Conservation (phyloP, 2,888 invertebrate species). For the Euplagia quadripunctaria region DNA sequence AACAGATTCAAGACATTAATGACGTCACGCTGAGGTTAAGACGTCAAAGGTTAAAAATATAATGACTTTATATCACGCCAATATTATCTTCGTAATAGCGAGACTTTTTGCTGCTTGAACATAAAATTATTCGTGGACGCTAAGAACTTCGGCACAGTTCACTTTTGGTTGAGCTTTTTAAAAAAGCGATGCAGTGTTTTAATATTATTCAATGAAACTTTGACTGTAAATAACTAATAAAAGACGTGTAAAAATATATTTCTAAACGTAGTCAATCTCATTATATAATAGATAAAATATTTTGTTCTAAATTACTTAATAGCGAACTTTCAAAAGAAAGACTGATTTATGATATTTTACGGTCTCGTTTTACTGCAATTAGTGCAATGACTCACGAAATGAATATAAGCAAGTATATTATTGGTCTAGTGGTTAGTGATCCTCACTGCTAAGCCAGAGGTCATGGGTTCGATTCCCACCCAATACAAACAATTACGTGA, state of each 20-base stretch:
- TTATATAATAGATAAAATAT: no score
- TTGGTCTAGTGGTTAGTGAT: no score
- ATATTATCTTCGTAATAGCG: background rate
- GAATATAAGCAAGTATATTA: no score
- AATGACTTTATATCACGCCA: slow-evolving; percentile 6
- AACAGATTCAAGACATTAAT: background rate
- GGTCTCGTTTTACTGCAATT: no score
- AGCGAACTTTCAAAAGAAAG: no score
- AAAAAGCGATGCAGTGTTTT: background rate
- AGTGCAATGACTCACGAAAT: no score
- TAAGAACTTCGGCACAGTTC: background rate
- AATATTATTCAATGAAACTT: background rate
- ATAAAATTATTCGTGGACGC: background rate
- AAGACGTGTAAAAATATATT: background rate
- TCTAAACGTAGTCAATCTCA: background rate
- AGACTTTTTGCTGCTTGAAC: background rate
- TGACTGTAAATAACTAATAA: background rate
- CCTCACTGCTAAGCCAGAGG: no score
- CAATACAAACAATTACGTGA: no score
- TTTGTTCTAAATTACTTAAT: no score
- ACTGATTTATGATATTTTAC: no score
- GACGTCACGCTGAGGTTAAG: background rate
- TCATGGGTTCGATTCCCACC: no score
- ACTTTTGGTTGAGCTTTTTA: background rate
- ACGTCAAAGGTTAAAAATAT: background rate